Evolutionary conservation across 2,113 vertebrate genomes (phyloP), one percentile per base, ranked within the genome.

Genomic region (Cyprinus carpio): DNA sequence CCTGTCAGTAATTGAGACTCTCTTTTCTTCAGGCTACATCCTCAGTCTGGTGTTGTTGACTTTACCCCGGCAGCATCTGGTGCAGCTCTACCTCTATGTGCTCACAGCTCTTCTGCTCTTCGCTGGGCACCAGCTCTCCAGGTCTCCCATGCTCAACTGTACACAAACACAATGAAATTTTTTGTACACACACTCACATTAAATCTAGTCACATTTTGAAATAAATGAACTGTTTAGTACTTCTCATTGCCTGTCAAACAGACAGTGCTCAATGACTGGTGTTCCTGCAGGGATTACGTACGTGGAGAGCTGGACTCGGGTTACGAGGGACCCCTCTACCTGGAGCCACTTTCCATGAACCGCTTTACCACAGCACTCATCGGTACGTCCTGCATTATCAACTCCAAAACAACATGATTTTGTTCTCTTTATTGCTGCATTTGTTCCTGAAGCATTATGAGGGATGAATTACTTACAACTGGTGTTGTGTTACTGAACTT

Each of bases 101-200:
- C 43, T 46, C 83, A 98, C 98, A 25, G 98, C 98, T 60, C 86
- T 99, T 82, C 94, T 99, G 88, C 95, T 99, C 82, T 99, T 97
- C 89, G 97, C 97, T 88, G 98, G 98, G 86, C 98, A 99, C 93
- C 98, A 99, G 92, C 96, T 99, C 86, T 99, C 98, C 90, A 97
- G 98, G 98, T 99, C 25, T 74, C 43, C 46, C 23, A 15, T 43
- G 5, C n/a, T 27, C 15, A 6, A 75, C 23, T 15, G 20, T 46
- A 15, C 25, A 49, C 10, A 27, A 25, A 46, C 72, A 75, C 72
- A 67, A 12, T 27, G 16, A 58, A 7, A 40, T 1, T 40, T 9
- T 8, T 40, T 40, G 40, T 40, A 40, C 40, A 40, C 40, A 9
- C 40, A 1, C 8, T 2, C 40, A 40, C 40, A 40, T 2, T 34